Base-by-base conservation (phyloP, 35 echinoderm and acorn worm genomes). In the Lytechinus pictus region DNA sequence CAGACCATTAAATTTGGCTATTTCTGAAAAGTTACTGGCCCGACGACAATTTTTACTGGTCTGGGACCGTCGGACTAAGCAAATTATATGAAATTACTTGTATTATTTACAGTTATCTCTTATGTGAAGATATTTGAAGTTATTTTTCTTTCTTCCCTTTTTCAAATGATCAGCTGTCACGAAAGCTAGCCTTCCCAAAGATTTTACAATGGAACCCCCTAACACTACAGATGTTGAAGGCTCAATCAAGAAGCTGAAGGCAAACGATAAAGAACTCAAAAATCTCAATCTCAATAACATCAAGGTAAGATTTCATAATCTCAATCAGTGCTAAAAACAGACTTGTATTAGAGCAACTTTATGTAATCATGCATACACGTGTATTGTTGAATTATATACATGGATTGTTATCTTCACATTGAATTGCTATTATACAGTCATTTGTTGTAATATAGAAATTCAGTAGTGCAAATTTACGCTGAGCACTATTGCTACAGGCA, bases 271-370 rank as follows among this genome's bases (percentile, higher is more conserved):
- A n/a, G 94, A 86, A 57, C 54, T 97, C 3, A 99, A 93, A 52
- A 89, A 96, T 8, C 94, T 99, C 8, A 99, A 99, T 93, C 95
- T 99, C 10, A 99, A 99, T 92, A 99, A 99, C 86, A 97, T 99
- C 72, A 96, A 97, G 94, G 98, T 99, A 95, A 94, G 95, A 33
- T 9, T 90, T 90, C 24, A 24, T 79, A 24, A n/a, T 79, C 19
- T 79, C 14, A 79, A 7, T 79, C n/a, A 19, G 33, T 44, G 33
- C 33, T 44, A 44, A 44, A 44, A 44, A 44, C 33, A 44, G 33
- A 44, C 33, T 44, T 44, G 33, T 44, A 44, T 44, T 44, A 1
- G 33, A 44, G 33, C 33, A 44, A 44, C 33, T 44, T 44, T 44
- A 44, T 44, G 2, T 79, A 3, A 79, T 19, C 66, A 19, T 6